phyloP scores from a whole-genome alignment of 1,140 invertebrate species.

The Drosophila chauvacae region DNA sequence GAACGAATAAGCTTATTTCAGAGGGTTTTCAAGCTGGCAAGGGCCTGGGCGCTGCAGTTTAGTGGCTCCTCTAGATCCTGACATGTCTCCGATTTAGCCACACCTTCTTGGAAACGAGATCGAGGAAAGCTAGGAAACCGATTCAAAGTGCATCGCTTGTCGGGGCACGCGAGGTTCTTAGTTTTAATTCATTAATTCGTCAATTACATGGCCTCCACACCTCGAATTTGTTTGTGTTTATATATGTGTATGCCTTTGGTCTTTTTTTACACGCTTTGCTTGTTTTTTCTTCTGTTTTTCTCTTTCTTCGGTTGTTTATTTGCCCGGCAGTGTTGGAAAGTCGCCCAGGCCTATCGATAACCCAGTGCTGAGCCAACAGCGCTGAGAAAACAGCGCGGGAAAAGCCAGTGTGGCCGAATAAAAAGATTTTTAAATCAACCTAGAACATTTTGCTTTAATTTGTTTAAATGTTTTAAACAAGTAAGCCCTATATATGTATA shows the following conservation, averaged over 20 bases:
- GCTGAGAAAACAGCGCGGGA: slow-evolving; percentile 5
- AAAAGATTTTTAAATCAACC: neutral
- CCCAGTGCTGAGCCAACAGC: slow-evolving; percentile 39
- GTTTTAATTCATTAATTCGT: slow-evolving; percentile 40
- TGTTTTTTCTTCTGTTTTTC: slow-evolving; percentile 45
- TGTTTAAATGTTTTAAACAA: neutral
- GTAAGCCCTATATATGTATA: neutral
- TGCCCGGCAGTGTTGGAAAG: slow-evolving; percentile 39
- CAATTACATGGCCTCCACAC: slow-evolving; percentile 32
- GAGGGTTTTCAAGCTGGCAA: neutral
- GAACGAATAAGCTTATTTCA: neutral
- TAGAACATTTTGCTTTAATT: neutral
- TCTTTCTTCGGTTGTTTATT: slow-evolving; percentile 61
- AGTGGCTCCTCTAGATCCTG: slow-evolving; percentile 1
- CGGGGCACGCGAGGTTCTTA: neutral
- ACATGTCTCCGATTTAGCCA: slow-evolving; percentile 18
- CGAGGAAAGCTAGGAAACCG: slow-evolving; percentile 6
- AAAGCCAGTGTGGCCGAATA: slow-evolving; percentile 2
- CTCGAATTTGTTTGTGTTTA: slow-evolving; percentile 49
- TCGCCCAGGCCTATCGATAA: slow-evolving; percentile 32
- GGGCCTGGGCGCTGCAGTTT: neutral
- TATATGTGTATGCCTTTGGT: slow-evolving; percentile 21
- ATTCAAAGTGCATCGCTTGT: neutral
- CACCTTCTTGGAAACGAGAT: slow-evolving; percentile 26
- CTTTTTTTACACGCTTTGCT: slow-evolving; percentile 49